phyloP scores from a whole-genome alignment of 2,888 invertebrate genomes.

The Notodonta dromedarius region DNA sequence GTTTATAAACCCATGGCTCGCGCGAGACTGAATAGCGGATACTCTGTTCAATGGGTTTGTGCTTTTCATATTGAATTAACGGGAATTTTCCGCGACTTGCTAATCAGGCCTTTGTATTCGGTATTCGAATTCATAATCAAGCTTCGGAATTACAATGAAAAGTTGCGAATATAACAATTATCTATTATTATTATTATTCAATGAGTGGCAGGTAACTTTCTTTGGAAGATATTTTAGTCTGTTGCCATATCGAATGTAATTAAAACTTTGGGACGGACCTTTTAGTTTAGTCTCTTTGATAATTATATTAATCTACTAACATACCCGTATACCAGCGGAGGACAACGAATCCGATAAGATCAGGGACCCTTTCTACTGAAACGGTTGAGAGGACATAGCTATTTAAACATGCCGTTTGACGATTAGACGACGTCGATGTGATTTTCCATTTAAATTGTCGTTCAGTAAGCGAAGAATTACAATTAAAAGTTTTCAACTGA shows the following conservation, averaged over 20 bases:
- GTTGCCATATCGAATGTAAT: too few species aligned
- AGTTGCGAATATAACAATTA: not conserved
- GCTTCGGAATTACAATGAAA: not conserved
- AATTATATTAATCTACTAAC: conserved; percentile 34
- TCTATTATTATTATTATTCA: not conserved
- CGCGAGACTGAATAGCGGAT: conserved; percentile 23
- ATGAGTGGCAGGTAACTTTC: not conserved
- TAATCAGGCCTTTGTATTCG: conserved; percentile 10
- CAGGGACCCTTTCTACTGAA: conserved; percentile 18
- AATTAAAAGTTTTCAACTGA: not conserved
- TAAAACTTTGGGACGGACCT: too few species aligned
- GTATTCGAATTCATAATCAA: not conserved
- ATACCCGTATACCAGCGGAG: conserved; percentile 14
- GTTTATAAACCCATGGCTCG: conserved; percentile 28
- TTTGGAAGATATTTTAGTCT: conserved; percentile 9
- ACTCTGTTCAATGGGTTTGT: conserved; percentile 24
- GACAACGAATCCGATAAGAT: conserved; percentile 24
- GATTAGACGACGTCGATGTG: conserved; percentile 12
- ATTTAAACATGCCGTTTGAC: conserved; percentile 10
- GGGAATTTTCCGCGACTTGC: conserved; percentile 9
- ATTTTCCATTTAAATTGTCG: not conserved
- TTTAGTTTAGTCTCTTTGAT: conserved; percentile 16
- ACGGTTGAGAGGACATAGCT: not conserved
- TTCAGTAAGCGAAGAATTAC: not conserved
- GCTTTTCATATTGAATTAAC: conserved; percentile 9